These are phyloP conservation scores for Neogobius melanostomus DNA, from an alignment of 2,113 vertebrate genomes.

Conservation along the genomic window DNA sequence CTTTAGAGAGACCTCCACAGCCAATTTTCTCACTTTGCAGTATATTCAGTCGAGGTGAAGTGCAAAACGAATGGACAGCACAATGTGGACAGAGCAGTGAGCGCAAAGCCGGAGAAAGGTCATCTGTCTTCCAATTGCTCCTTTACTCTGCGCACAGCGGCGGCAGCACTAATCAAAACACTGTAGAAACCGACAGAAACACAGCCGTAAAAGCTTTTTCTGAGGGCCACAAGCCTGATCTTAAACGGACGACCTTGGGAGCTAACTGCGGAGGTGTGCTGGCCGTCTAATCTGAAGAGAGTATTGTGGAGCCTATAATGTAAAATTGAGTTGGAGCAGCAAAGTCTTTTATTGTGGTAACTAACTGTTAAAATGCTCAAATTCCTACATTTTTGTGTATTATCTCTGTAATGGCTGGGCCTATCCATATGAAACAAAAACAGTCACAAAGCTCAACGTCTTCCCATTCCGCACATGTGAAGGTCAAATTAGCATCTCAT, in stretches of 20 bases:
- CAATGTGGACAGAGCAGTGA: not conserved
- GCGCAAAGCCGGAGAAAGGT: conserved; percentile 35
- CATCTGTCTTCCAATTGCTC: conserved; percentile 43
- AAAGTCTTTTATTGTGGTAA: no score
- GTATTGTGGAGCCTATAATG: no score
- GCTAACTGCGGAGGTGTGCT: not conserved
- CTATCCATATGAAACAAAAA: no score
- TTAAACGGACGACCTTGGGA: conserved; percentile 13
- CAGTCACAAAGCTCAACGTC: no score
- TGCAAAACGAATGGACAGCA: conserved; percentile 15
- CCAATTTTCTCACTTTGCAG: conserved; percentile 12
- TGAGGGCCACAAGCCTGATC: conserved; percentile 11
- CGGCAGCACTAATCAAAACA: conserved; percentile 40
- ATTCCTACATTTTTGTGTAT: no score
- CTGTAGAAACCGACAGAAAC: conserved; percentile 12
- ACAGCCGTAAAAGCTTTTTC: conserved; percentile 20
- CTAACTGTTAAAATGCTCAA: no score
- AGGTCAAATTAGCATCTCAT: no score
- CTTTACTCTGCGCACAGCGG: conserved; percentile 18
- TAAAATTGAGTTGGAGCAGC: no score
- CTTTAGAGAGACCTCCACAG: conserved; percentile 1
- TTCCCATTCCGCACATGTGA: no score
- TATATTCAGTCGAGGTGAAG: not conserved
- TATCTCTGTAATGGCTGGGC: no score
- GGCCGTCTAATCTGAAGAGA: no score